Evolutionary conservation across 2,113 vertebrate genomes (phyloP).

Genomic region (Megaceryle torquata): DNA sequence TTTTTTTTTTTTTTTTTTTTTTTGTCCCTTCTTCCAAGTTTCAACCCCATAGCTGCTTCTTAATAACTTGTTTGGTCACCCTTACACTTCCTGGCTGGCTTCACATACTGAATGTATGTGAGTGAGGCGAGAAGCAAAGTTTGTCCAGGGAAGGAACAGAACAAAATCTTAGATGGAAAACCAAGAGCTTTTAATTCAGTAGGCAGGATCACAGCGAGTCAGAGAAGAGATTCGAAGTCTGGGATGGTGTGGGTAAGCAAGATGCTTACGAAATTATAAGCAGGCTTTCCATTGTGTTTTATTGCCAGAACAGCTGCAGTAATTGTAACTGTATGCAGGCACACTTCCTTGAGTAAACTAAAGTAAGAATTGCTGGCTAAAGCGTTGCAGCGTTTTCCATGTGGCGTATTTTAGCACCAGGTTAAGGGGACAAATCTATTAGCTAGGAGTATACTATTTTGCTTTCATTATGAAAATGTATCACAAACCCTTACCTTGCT

Average conservation of each 20-base stretch:
- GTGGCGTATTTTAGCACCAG: background rate
- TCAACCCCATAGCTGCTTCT: background rate
- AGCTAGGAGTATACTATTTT: background rate
- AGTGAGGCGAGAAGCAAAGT: background rate
- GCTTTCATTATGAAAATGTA: background rate
- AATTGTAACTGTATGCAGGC: background rate
- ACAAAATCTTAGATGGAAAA: background rate
- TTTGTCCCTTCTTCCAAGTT: background rate
- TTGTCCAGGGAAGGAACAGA: background rate
- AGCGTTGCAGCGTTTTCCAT: background rate
- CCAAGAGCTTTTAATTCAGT: background rate
- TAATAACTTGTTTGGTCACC: background rate
- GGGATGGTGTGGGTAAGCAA: background rate
- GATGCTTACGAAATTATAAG: background rate
- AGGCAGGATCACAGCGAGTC: background rate
- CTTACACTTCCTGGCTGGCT: background rate
- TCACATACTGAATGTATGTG: background rate
- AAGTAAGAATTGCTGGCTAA: background rate
- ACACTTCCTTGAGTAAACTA: background rate
- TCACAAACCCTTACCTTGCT: background rate
- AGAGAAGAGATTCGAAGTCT: background rate
- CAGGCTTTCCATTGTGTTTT: background rate
- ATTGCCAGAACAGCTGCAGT: background rate
- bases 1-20: background rate
- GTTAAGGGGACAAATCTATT: background rate